Base-by-base conservation (phyloP, 2,888 invertebrate species). In the Pilophorus perplexus region DNA sequence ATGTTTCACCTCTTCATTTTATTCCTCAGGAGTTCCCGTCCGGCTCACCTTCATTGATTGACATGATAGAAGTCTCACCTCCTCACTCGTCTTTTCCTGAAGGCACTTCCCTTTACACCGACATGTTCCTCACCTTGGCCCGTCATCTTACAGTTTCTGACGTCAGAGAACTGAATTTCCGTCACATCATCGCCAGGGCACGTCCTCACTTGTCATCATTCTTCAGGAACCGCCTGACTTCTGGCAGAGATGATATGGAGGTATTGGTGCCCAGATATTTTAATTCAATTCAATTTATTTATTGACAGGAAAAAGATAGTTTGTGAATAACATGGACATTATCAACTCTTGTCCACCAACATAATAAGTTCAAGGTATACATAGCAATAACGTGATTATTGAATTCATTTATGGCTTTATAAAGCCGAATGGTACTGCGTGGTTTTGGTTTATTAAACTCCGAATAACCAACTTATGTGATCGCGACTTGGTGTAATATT, bases 91-190 rank as follows among this genome's bases (percentile, higher is more conserved):
- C 44, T 3, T 50, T 22, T 23, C 42, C 52, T 16, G 64, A 64
- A 48, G 62, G 62, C 20, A 33, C 62, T 2, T 64, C 64, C 1
- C 12, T 64, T 16, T 64, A 38, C 14, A 27, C 64, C 3, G 64
- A 64, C 16, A 64, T 64, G 50, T 64, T 64, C 52, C 64, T 64
- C 12, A 40, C 52, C n/a, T 23, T 64, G 5, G 64, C 52, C 16
- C 16, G 64, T 20, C 64, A 64, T 22, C 28, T 64, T 33, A 50
- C 50, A 8, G 22, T 64, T 18, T 27, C 38, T 5, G 64, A 64
- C 22, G 48, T 64, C 20, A 33, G 37, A n/a, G 64, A 64, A 4
- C 38, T 64, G 52, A 64, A 64, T 27, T 64, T 50, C 52, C 52
- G 52, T n/a, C 64, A 52, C 16, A 38, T 52, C 27, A 27, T 64